Evolutionary conservation across 2,113 vertebrate species (phyloP).

Genomic region (Rhinolophus sinicus): DNA sequence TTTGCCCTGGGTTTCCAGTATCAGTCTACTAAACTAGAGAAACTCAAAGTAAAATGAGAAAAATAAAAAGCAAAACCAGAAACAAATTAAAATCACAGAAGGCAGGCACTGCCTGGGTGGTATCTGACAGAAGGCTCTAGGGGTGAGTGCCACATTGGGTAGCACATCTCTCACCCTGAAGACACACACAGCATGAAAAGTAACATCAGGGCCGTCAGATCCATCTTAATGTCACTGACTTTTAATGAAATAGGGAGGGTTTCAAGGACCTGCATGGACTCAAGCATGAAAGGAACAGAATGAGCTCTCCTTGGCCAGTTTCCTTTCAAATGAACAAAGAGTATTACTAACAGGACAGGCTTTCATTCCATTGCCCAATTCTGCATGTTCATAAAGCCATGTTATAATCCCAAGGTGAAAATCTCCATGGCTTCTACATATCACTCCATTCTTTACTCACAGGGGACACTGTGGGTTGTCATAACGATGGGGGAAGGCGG

Average conservation of each 20-base stretch:
- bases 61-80: slow-evolving; percentile 45
- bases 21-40: not conserved
- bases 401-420: not conserved
- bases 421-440: not conserved
- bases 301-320: not conserved
- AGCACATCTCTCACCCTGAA: not conserved
- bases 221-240: not conserved
- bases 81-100: slow-evolving; percentile 46
- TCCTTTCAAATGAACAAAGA: not conserved
- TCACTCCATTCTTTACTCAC: not conserved
- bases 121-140: not conserved
- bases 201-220: not conserved
- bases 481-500: not conserved
- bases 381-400: not conserved
- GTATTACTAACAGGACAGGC: not conserved
- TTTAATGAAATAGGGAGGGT: not conserved
- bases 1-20: slow-evolving; percentile 58
- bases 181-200: not conserved
- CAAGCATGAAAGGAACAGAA: not conserved
- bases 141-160: not conserved
- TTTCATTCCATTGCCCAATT: not conserved
- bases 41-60: slow-evolving; percentile 50
- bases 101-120: not conserved
- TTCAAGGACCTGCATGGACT: not conserved
- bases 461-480: not conserved